Evolutionary conservation across 2,888 invertebrate genomes (phyloP).

Genomic region (Polymixis flavicincta): DNA sequence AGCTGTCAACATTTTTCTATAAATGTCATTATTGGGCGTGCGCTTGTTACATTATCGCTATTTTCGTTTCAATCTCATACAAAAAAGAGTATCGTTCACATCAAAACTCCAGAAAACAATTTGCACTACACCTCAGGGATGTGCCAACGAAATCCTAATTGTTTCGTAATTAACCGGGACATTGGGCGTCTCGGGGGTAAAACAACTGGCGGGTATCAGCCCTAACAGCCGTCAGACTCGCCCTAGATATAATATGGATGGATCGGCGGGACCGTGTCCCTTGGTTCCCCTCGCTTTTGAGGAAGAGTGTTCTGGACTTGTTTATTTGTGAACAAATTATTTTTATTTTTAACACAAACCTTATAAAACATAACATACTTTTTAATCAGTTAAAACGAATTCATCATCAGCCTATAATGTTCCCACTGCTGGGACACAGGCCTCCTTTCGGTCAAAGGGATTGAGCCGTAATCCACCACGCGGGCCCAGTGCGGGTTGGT

Average conservation of each 20-base stretch:
- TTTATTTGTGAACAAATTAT: background rate
- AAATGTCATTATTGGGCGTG: too few relatives aligned
- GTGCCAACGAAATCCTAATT: conserved; percentile 55
- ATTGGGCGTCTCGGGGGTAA: conserved; percentile 35
- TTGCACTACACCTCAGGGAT: conserved; percentile 49
- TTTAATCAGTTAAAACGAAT: too few relatives aligned
- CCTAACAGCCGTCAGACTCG: conserved; percentile 33
- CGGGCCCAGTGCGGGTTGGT: too few relatives aligned
- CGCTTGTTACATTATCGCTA: too few relatives aligned
- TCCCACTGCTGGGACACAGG: too few relatives aligned
- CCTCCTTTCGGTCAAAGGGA: too few relatives aligned
- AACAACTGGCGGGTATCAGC: conserved; percentile 34
- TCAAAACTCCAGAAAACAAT: conserved; percentile 22
- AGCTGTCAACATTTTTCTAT: too few relatives aligned
- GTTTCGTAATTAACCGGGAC: conserved; percentile 61
- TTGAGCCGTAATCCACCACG: too few relatives aligned
- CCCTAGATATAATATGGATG: conserved; percentile 44
- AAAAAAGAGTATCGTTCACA: background rate
- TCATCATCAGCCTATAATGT: too few relatives aligned
- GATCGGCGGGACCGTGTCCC: conserved; percentile 25
- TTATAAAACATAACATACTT: too few relatives aligned
- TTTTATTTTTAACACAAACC: background rate
- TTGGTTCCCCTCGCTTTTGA: conserved; percentile 26
- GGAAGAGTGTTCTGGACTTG: background rate
- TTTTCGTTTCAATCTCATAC: background rate